Conservation (phyloP, 1,140 invertebrate genomes). For the Pseudachorutes palmiensis region DNA sequence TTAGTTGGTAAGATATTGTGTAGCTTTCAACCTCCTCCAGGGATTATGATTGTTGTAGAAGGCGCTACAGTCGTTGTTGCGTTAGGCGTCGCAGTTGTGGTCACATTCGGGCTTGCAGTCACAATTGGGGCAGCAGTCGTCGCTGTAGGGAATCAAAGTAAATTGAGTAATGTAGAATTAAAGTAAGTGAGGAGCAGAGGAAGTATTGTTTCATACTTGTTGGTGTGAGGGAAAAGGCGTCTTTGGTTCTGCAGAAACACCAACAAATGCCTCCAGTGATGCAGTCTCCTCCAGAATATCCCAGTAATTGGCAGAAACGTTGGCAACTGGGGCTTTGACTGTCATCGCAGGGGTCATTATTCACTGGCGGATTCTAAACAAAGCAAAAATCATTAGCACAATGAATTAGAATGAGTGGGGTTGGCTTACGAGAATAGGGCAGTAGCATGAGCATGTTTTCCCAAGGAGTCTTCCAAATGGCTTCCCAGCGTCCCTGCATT, state of each 20-base stretch:
- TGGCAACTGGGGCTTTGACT: neutral
- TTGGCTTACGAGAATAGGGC: neutral
- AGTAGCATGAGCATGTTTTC: neutral
- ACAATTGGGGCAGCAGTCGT: neutral
- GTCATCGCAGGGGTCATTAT: constrained; percentile 5
- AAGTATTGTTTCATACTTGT: neutral
- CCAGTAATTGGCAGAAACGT: neutral
- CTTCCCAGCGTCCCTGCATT: constrained; percentile 4
- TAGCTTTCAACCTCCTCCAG: too few species aligned
- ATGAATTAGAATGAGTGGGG: neutral
- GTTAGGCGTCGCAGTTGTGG: neutral
- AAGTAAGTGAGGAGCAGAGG: neutral
- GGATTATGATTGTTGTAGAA: neutral
- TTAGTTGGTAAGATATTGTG: too few species aligned
- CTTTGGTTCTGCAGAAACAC: neutral
- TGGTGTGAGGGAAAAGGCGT: neutral
- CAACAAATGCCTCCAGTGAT: neutral
- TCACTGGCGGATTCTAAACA: neutral
- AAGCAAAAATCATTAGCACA: neutral
- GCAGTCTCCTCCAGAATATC: neutral
- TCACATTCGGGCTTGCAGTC: neutral
- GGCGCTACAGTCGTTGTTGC: neutral
- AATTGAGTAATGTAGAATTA: neutral
- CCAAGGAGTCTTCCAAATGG: constrained; percentile 6
- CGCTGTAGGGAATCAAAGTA: neutral